A percentile compares a stretch with the other conserved stretches of the same genome.
These are phyloP conservation scores for Thalpophila matura DNA, from an alignment of 2,888 invertebrate species.

Conservation along the genomic window DNA sequence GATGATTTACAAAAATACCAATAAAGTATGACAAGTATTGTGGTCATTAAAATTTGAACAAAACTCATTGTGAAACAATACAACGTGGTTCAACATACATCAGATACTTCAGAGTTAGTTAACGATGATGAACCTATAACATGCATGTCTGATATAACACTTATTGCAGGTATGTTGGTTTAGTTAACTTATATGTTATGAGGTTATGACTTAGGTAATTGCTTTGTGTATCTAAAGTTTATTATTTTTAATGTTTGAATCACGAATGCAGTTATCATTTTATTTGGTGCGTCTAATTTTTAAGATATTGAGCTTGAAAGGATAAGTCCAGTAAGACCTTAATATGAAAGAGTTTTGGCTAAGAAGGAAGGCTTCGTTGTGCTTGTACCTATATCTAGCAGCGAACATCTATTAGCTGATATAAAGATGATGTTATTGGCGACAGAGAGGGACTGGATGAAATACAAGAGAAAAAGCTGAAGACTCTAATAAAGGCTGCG, in stretches of 20 bases:
- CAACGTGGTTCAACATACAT: no score
- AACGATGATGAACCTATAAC: constrained; percentile 44
- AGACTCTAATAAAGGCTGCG: no score
- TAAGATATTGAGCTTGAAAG: neutral
- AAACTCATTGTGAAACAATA: constrained; percentile 30
- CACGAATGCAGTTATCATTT: constrained; percentile 10
- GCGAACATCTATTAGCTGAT: no score
- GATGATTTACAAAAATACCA: no score
- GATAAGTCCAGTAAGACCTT: neutral
- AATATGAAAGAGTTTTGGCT: no score
- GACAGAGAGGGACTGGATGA: no score
- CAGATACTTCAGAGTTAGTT: constrained; percentile 6
- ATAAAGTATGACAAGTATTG: no score
- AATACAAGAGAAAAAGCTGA: no score
- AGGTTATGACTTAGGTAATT: neutral
- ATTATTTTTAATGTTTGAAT: constrained; percentile 13
- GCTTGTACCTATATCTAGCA: no score
- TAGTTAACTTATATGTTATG: constrained; percentile 19
- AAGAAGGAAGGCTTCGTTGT: no score
- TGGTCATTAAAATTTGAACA: neutral
- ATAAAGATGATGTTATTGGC: no score
- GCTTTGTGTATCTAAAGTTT: constrained; percentile 20
- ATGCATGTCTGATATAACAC: constrained; percentile 18
- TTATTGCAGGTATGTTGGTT: constrained; percentile 11
- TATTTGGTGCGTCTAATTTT: constrained; percentile 12